phyloP scores from a whole-genome alignment of 2,888 invertebrate genomes.

The Oxycera nigricornis region DNA sequence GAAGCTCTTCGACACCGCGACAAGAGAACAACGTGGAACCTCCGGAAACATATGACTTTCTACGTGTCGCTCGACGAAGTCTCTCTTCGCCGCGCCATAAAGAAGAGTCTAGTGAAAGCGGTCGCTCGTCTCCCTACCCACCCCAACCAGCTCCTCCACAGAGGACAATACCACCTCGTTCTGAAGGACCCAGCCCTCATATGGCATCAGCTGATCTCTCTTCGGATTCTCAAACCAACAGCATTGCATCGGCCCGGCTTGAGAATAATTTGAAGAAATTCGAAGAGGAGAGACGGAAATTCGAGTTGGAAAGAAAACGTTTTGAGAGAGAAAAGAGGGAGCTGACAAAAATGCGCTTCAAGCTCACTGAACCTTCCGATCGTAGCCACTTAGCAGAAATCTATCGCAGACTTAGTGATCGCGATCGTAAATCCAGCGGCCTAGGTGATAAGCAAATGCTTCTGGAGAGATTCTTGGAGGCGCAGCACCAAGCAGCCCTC shows the following conservation, averaged over 20 bases:
- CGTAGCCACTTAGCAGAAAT: slow-evolving; percentile 56
- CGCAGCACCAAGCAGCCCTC: neutral
- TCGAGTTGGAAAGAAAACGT: slow-evolving; percentile 62
- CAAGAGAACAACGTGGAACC: slow-evolving; percentile 53
- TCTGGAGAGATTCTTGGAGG: slow-evolving; percentile 12
- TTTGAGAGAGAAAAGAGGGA: slow-evolving; percentile 67
- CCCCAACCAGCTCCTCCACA: slow-evolving; percentile 2
- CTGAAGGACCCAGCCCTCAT: neutral
- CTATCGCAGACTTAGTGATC: slow-evolving; percentile 56
- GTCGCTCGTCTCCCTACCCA: slow-evolving; percentile 48
- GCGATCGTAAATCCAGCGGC: slow-evolving; percentile 55
- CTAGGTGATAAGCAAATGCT: slow-evolving; percentile 52
- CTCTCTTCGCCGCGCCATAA: slow-evolving; percentile 60
- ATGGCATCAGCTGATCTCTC: neutral
- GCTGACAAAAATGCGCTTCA: slow-evolving; percentile 51
- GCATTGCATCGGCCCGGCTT: slow-evolving; percentile 47
- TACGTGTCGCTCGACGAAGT: slow-evolving; percentile 56
- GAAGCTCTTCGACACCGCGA: slow-evolving; percentile 60
- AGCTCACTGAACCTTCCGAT: slow-evolving; percentile 56
- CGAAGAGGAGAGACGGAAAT: slow-evolving; percentile 59
- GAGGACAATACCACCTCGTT: too few species aligned
- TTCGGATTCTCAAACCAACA: slow-evolving; percentile 42
- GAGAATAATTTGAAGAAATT: slow-evolving; percentile 59
- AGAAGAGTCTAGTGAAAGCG: slow-evolving; percentile 59
- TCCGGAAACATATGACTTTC: slow-evolving; percentile 51